Percentiles rank a stretch among this genome's conserved stretches.
Evolutionary conservation across 2,113 vertebrate genomes (phyloP).

Genomic region (Morone chrysops): DNA sequence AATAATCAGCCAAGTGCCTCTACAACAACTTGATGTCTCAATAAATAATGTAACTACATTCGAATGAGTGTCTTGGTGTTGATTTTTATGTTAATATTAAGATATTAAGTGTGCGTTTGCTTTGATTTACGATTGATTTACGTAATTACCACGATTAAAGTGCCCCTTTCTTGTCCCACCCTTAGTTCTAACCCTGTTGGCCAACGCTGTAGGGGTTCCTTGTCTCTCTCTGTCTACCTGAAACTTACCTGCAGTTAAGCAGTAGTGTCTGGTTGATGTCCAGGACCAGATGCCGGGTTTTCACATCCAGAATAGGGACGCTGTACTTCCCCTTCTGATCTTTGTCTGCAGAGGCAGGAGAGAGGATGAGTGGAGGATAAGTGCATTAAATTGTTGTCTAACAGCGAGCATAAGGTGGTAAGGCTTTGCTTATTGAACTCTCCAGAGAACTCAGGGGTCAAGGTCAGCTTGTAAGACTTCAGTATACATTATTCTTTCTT

Average conservation of each 20-base stretch:
- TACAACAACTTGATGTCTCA: neutral
- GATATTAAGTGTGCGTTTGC: neutral
- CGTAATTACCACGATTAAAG: neutral
- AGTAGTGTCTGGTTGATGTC: slow-evolving; percentile 89
- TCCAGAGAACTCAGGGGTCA: slow-evolving; percentile 15
- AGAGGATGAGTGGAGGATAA: neutral
- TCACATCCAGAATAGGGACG: slow-evolving; percentile 89
- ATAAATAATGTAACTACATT: neutral
- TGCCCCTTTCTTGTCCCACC: neutral
- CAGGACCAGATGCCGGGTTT: slow-evolving; percentile 85
- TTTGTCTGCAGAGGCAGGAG: slow-evolving; percentile 62
- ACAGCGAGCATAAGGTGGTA: neutral
- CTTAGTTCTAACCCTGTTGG: neutral
- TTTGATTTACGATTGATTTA: neutral
- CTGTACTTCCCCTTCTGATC: slow-evolving; percentile 86
- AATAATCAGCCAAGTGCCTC: neutral
- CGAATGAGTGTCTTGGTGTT: neutral
- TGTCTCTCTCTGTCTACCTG: neutral
- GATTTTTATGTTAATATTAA: neutral
- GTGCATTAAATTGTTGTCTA: neutral
- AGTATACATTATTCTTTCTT: neutral
- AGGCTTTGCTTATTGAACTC: neutral
- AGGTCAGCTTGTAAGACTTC: neutral
- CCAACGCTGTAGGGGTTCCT: neutral
- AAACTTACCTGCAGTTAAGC: slow-evolving; percentile 93